phyloP scores from a whole-genome alignment of 2,797 vertebrate genomes.

The Hybognathus amarus region DNA sequence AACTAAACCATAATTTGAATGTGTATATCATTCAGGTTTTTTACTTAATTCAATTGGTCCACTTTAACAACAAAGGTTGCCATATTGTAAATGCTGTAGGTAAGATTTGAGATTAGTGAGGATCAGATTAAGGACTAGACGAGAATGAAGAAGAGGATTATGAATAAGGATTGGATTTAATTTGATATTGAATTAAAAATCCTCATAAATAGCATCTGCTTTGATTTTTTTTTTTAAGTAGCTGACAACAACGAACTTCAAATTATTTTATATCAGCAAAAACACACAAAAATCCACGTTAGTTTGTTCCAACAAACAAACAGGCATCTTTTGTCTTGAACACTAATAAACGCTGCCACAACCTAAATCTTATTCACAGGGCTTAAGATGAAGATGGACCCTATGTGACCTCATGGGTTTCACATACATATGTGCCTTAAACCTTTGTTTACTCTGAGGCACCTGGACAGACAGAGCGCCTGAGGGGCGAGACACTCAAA shows the following conservation, averaged over 20 bases:
- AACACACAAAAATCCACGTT: neutral
- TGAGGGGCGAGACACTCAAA: neutral
- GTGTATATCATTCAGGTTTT: neutral
- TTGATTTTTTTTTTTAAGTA: neutral
- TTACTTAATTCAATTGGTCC: neutral
- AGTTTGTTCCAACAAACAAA: no score
- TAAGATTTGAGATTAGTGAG: constrained; percentile 3
- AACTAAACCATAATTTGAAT: neutral
- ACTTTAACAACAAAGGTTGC: neutral
- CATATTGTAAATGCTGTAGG: neutral
- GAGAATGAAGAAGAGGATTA: constrained; percentile 14
- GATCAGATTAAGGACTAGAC: constrained; percentile 15
- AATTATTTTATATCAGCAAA: neutral
- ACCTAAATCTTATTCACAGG: neutral
- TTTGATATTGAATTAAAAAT: neutral
- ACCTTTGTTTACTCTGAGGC: constrained; percentile 10
- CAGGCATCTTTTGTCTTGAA: neutral
- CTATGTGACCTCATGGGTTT: neutral
- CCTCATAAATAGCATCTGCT: no score
- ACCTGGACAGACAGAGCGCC: neutral
- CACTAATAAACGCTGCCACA: neutral
- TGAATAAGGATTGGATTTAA: constrained; percentile 2
- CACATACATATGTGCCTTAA: constrained; percentile 3
- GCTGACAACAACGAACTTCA: neutral
- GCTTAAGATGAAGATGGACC: neutral